Base-by-base conservation (phyloP, 2,888 invertebrate species). In the Trachelus troglodyta region DNA sequence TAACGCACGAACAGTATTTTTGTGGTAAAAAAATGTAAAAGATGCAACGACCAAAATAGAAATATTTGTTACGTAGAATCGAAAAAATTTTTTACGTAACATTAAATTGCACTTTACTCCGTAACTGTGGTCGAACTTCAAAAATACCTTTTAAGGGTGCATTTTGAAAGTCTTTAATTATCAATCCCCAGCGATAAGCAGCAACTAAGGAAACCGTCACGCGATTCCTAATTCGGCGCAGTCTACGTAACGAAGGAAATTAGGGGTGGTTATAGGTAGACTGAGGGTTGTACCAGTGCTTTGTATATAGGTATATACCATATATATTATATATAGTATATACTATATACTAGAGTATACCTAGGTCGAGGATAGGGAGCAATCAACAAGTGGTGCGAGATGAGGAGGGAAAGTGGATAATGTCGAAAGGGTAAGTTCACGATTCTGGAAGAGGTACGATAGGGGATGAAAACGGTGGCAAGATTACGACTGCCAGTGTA, bases 331-430 rank as follows among this genome's bases (percentile, higher is more conserved):
- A 40, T 15, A 40, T 4, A 35, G 35, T 15, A 56, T 56, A 56
- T 56, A 23, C 56, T 56, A 74, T 74, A 31, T 35, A 69, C 74
- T 68, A 76, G 73, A 34, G 76, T 68, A 76, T 68, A 73, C 74
- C 77, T 30, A 74, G 74, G 35, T 68, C 74, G 77, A 75, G 77
- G 77, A 77, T 75, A 77, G 69, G 75, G 75, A 69, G 75, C 77
- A 75, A 77, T 77, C 77, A 77, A 77, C 77, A 77, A 77, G 77
- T 77, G 77, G 77, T 75, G 77, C 69, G 75, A 77, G 77, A 77
- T 69, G 75, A 75, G 75, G 75, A 77, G 75, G 77, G 75, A 77
- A 77, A 77, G 77, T 75, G 77, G 77, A 75, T 69, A 34, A 40
- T 69, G 77, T 15, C 31, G 33, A 71, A 69, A 71, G 71, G 71